phyloP scores from a whole-genome alignment of 2,113 vertebrate genomes.

The Phalacrocorax pelagicus region DNA sequence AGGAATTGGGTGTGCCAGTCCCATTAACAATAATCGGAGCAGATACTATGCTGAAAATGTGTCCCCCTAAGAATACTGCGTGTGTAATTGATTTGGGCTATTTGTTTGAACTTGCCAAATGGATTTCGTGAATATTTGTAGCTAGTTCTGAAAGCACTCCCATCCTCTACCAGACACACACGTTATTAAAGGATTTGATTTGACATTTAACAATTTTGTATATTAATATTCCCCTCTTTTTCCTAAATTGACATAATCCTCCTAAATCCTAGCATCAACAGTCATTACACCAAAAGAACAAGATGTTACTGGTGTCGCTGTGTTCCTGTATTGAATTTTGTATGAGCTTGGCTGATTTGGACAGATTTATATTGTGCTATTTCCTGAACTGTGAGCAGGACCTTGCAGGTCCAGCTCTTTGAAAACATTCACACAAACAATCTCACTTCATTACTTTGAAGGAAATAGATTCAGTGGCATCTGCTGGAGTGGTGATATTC shows the following conservation, averaged over 20 bases:
- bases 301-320: constrained; percentile 66
- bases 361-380: constrained; percentile 75
- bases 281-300: constrained; percentile 75
- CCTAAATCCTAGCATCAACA: constrained; percentile 76
- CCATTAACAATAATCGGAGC: constrained; percentile 44
- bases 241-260: constrained; percentile 73
- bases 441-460: constrained; percentile 67
- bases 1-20: constrained; percentile 48
- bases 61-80: constrained; percentile 40
- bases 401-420: constrained; percentile 69
- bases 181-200: constrained; percentile 79
- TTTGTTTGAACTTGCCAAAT: constrained; percentile 77
- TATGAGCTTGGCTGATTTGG: constrained; percentile 64
- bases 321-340: constrained; percentile 45
- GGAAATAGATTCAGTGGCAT: constrained; percentile 43
- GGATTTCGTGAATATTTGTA: constrained; percentile 75
- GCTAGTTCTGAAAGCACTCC: constrained; percentile 73
- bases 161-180: constrained; percentile 71
- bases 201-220: constrained; percentile 80
- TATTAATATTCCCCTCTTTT: constrained; percentile 78
- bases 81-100: constrained; percentile 69
- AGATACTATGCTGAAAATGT: constrained; percentile 55
- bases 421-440: constrained; percentile 62
- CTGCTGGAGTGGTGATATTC: constrained; percentile 4
- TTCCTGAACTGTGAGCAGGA: constrained; percentile 70